These are phyloP conservation scores for Apaloderma vittatum DNA, from an alignment of 2,113 vertebrate genomes.

Conservation along the genomic window DNA sequence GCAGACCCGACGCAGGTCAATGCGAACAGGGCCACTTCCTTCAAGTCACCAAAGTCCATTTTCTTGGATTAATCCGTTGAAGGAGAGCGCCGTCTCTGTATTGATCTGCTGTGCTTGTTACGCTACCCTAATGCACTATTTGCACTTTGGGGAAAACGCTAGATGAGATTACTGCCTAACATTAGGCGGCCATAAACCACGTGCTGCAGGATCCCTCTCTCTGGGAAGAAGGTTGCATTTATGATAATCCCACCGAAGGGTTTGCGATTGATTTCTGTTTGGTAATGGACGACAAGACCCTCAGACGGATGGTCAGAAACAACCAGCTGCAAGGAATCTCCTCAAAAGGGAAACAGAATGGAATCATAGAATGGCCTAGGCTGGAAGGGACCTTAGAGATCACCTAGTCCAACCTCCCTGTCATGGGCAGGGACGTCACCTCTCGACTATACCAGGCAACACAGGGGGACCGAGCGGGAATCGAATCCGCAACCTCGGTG, in stretches of 20 bases:
- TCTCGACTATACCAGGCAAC: too few relatives aligned
- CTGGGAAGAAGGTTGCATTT: constrained; percentile 58
- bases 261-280: constrained; percentile 49
- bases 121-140: constrained; percentile 67
- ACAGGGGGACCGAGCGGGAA: too few relatives aligned
- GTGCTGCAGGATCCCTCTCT: constrained; percentile 32
- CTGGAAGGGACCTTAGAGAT: too few relatives aligned
- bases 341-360: constrained; percentile 45
- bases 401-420: too few relatives aligned
- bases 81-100: constrained; percentile 24
- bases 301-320: neutral
- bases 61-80: constrained; percentile 49
- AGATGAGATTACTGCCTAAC: constrained; percentile 73
- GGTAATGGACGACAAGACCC: neutral
- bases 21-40: constrained; percentile 12
- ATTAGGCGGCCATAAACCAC: constrained; percentile 74
- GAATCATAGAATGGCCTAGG: too few relatives aligned
- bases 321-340: constrained; percentile 18
- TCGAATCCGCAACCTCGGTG: too few relatives aligned
- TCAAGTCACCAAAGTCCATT: constrained; percentile 31
- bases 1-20: neutral
- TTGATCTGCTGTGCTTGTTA: constrained; percentile 70
- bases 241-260: constrained; percentile 15
- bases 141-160: constrained; percentile 76
- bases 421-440: too few relatives aligned